phyloP scores from a whole-genome alignment of 23 tunicate species.

The Clavelina lepadiformis region DNA sequence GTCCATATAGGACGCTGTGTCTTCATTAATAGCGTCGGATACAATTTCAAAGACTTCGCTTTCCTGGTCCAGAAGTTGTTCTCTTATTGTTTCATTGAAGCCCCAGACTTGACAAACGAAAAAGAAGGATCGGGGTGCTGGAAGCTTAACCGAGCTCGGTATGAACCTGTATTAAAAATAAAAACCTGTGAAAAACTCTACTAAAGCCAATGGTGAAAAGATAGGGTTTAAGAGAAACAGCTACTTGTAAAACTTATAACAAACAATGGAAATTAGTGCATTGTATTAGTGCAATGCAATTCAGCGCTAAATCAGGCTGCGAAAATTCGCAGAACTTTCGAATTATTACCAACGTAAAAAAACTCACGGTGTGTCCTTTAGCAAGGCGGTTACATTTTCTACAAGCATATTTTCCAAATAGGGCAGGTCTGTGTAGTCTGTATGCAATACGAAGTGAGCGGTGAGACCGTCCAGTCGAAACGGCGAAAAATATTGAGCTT shows the following conservation, averaged over 20 bases:
- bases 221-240: no score
- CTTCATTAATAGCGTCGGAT: background rate
- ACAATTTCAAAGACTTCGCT: slow-evolving; percentile 6
- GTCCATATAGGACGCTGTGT: no score
- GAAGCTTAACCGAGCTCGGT: slow-evolving; percentile 37
- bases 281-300: no score
- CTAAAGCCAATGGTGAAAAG: no score
- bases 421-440: slow-evolving; percentile 9
- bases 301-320: no score
- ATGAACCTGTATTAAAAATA: slow-evolving; percentile 22
- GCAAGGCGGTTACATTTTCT: no score
- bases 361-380: no score
- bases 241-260: no score
- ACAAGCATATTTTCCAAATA: slow-evolving; percentile 3
- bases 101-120: slow-evolving; percentile 25
- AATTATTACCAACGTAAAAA: no score
- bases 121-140: slow-evolving; percentile 39
- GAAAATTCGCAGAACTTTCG: no score
- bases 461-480: slow-evolving; percentile 43
- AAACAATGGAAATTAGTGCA: no score
- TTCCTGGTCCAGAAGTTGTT: slow-evolving; percentile 7
- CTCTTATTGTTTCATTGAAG: background rate
- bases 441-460: slow-evolving; percentile 32
- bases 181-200: no score
- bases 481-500: slow-evolving; percentile 77